Evolutionary conservation across 2,797 vertebrate genomes (phyloP).

Genomic region (Mallotus villosus): DNA sequence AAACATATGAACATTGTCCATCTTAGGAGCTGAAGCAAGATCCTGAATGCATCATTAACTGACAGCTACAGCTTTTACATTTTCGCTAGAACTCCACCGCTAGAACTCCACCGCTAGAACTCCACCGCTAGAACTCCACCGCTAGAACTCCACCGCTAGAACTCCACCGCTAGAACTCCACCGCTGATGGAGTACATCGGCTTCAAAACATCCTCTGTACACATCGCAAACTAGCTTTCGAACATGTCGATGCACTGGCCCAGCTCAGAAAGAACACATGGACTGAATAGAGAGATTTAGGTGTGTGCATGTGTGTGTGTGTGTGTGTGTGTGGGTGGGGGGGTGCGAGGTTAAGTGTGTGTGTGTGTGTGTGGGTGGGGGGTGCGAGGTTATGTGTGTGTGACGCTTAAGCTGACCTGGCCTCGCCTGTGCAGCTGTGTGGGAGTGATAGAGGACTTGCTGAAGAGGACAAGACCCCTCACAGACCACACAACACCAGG

Average conservation of each 20-base stretch:
- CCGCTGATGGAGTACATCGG: too few relatives aligned
- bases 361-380: not conserved
- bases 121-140: too few relatives aligned
- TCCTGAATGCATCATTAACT: too few relatives aligned
- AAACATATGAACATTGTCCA: too few relatives aligned
- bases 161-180: too few relatives aligned
- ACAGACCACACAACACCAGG: conserved; percentile 44
- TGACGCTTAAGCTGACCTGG: conserved; percentile 26
- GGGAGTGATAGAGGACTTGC: conserved; percentile 54
- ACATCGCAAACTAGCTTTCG: too few relatives aligned
- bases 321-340: not conserved
- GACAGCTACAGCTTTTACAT: too few relatives aligned
- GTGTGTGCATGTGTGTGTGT: not conserved
- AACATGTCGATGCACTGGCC: not conserved
- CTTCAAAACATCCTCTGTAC: not conserved
- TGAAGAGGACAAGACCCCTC: conserved; percentile 47
- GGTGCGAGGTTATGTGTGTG: not conserved
- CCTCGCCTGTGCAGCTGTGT: conserved; percentile 48
- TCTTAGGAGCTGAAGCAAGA: too few relatives aligned
- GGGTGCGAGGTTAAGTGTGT: too few relatives aligned
- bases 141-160: too few relatives aligned
- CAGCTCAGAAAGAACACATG: conserved; percentile 30
- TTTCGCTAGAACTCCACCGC: too few relatives aligned
- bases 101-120: too few relatives aligned
- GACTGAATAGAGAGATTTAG: conserved; percentile 10